Evolutionary conservation across 2,797 vertebrate genomes (phyloP).

Genomic region (Enteromius unitaeniatus): DNA sequence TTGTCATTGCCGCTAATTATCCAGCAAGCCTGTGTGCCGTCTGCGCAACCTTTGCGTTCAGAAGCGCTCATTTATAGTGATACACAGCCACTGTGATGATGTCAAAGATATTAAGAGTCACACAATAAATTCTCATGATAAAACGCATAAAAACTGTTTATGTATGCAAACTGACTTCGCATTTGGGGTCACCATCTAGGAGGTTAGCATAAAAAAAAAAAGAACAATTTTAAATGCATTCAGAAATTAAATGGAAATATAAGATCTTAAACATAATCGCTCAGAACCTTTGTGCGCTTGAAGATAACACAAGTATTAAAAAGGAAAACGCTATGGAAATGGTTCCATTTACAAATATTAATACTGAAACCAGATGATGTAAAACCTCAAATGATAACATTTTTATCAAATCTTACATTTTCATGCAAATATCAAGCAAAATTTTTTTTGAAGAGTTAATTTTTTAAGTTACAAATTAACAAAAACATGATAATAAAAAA

Average conservation of each 20-base stretch:
- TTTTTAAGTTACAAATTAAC: too few species aligned
- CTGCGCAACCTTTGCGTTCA: conserved; percentile 36
- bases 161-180: conserved; percentile 9
- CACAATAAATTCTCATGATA: neutral
- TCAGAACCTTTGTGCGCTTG: neutral
- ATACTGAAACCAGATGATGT: neutral
- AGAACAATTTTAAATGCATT: neutral
- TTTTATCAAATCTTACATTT: neutral
- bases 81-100: conserved; percentile 38
- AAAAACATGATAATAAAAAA: too few species aligned
- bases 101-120: conserved; percentile 34
- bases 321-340: neutral
- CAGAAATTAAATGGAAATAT: neutral
- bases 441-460: neutral
- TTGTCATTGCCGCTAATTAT: conserved; percentile 67
- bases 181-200: conserved; percentile 13
- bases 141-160: conserved; percentile 18
- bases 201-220: neutral
- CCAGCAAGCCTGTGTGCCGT: conserved; percentile 46
- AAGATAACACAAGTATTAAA: neutral
- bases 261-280: neutral
- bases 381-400: neutral
- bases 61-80: conserved; percentile 42
- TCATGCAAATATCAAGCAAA: neutral
- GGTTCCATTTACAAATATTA: neutral